Evolutionary conservation across 2,888 invertebrate species (phyloP).

Genomic region (Cataglyphis cursor): DNA sequence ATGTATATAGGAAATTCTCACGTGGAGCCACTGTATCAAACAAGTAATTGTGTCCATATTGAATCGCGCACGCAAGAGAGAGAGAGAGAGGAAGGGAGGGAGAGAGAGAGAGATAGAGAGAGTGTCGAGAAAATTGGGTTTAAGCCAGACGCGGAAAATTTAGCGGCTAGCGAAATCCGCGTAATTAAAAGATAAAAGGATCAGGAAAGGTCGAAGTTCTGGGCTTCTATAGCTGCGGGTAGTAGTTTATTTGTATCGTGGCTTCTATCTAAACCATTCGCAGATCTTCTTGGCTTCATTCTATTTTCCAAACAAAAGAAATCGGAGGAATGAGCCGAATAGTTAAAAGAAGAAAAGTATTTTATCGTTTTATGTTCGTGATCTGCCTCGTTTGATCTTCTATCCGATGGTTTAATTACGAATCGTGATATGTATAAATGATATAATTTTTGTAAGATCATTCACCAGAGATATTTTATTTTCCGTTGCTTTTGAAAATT

Average conservation of each 20-base stretch:
- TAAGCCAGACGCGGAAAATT: constrained; percentile 25
- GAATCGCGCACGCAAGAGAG: constrained; percentile 2
- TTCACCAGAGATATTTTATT: not conserved
- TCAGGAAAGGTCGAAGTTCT: constrained; percentile 19
- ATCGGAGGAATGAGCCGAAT: not conserved
- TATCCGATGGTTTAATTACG: not conserved
- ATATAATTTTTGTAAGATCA: not conserved
- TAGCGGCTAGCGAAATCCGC: constrained; percentile 45
- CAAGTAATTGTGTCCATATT: constrained; percentile 6
- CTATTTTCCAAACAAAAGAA: constrained; percentile 11
- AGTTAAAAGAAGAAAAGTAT: not conserved
- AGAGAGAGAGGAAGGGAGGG: not conserved
- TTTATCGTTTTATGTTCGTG: constrained; percentile 3
- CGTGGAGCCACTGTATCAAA: not conserved
- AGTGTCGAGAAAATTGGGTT: constrained; percentile 33
- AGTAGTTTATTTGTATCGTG: constrained; percentile 52
- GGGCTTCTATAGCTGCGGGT: constrained; percentile 15
- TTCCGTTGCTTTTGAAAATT: not conserved
- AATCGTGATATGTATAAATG: not conserved
- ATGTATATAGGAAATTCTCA: not conserved
- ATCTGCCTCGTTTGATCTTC: not conserved
- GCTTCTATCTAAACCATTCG: constrained; percentile 40
- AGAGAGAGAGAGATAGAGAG: not conserved
- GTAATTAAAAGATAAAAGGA: constrained; percentile 55
- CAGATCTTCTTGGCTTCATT: not conserved